Percentiles rank a stretch among this genome's conserved stretches.
Evolutionary conservation across 1,140 invertebrate genomes (phyloP).

Genomic region (Trichonephila inaurata): DNA sequence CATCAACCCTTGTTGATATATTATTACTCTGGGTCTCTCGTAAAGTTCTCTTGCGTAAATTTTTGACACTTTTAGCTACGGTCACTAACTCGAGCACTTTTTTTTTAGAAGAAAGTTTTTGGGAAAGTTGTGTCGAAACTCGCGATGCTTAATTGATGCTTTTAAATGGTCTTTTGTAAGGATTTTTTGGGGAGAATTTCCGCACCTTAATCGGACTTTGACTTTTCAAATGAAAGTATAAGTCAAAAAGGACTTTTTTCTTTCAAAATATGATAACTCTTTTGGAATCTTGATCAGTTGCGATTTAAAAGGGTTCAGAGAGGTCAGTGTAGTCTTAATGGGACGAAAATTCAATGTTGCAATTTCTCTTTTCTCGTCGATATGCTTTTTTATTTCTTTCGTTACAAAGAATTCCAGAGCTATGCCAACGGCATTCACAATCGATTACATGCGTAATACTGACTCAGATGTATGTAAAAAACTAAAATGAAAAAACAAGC

Average conservation of each 20-base stretch:
- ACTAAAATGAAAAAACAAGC: no score
- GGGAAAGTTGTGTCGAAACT: neutral
- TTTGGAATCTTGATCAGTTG: no score
- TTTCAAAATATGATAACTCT: no score
- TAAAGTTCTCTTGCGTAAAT: neutral
- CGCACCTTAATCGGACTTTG: neutral
- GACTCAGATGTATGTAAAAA: no score
- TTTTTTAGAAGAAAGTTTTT: neutral
- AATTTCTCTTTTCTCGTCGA: neutral
- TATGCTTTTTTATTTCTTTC: neutral
- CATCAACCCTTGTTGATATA: neutral
- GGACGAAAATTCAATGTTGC: neutral
- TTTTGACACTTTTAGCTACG: neutral
- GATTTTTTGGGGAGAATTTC: neutral
- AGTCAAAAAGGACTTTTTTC: neutral
- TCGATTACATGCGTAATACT: no score
- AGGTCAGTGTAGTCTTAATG: no score
- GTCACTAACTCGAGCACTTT: neutral
- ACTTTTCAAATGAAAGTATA: neutral
- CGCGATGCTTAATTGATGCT: neutral
- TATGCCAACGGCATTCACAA: no score
- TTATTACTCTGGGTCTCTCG: neutral
- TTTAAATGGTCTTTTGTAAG: neutral
- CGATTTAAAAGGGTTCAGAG: no score
- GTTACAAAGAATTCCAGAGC: no score